Evolutionary conservation across 2,113 vertebrate genomes (phyloP), one percentile per base, ranked within the genome.

Genomic region (Myrmecobius fasciatus): DNA sequence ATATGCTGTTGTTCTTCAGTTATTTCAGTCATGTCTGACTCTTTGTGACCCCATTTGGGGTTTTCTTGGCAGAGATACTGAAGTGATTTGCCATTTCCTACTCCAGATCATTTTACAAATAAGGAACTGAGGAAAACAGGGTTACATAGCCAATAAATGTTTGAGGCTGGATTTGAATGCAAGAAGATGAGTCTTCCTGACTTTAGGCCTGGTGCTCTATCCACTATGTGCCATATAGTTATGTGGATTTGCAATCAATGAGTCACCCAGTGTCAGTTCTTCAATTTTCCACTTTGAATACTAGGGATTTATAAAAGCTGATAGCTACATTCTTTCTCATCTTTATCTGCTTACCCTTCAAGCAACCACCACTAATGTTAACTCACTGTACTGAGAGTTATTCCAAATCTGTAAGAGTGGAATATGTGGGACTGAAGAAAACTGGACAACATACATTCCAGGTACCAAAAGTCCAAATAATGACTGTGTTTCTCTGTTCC

Each of bases 201-300:
- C n/a, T 43, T 83, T 0, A 83, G 17, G 17, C 36, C 36, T 75
- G 60, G 12, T 5, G 31, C 28, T 60, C 26, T 60, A 31, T n/a
- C 36, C 36, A 75, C 14, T 51, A 8, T 17, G 12, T 67, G 12
- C 31, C 31, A 67, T 8, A 31, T 75, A 6, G 36, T 36, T 75
- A 1, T 83, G 9, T 83, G n/a, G n/a, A 24, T 22, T n/a, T 90
- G 60, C 92, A 54, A 92, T 92, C 60, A 90, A 92, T 95, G 89
- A 93, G 51, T 25, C 31, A 93, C 60, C 36, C 89, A 48, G 91
- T 96, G 17, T 88, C 9, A 95, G 49, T 88, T 25, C 93, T n/a
- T 53, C 0, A 48, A 31, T 90, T 95, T 46, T 93, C n/a, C 24
- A 91, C 17, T 43, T 83, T 17, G 89, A 91, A 36, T 20, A 3